These are phyloP conservation scores for Lepus europaeus DNA, from an alignment of 2,113 vertebrate species.

Conservation along the genomic window DNA sequence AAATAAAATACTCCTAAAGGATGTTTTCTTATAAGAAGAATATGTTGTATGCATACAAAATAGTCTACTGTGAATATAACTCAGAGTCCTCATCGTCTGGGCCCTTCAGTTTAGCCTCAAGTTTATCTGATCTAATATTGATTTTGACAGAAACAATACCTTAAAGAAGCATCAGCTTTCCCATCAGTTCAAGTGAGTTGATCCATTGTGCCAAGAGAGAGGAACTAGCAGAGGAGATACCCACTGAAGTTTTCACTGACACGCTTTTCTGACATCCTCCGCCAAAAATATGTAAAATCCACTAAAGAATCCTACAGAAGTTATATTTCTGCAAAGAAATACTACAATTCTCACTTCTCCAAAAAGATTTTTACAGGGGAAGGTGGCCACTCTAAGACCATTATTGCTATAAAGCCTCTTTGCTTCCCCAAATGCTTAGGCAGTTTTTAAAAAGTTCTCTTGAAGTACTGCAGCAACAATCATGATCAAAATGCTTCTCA, in stretches of 20 bases:
- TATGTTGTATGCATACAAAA: constrained; percentile 47
- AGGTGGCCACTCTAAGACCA: neutral
- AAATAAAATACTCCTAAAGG: constrained; percentile 69
- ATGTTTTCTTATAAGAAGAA: constrained; percentile 12
- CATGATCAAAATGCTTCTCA: neutral
- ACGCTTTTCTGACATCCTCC: neutral
- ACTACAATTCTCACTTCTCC: neutral
- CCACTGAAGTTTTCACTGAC: neutral
- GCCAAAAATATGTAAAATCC: constrained; percentile 1
- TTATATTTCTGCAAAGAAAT: neutral
- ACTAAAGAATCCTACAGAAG: neutral
- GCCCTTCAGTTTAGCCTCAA: neutral
- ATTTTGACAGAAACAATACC: constrained; percentile 36
- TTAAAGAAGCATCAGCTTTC: neutral
- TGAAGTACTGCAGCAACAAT: neutral
- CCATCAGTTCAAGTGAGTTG: neutral
- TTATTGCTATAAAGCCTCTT: constrained; percentile 5
- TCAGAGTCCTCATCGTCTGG: neutral
- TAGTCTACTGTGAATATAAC: constrained; percentile 15
- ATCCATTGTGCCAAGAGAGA: neutral
- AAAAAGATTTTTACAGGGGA: neutral
- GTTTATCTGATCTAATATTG: neutral
- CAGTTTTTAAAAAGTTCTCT: constrained; percentile 6
- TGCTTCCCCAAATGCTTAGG: neutral
- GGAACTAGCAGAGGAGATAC: neutral